Percentiles rank a stretch among this genome's conserved stretches.
These are phyloP conservation scores for Pardalotus punctatus DNA, from an alignment of 2,113 vertebrate species.

Conservation along the genomic window DNA sequence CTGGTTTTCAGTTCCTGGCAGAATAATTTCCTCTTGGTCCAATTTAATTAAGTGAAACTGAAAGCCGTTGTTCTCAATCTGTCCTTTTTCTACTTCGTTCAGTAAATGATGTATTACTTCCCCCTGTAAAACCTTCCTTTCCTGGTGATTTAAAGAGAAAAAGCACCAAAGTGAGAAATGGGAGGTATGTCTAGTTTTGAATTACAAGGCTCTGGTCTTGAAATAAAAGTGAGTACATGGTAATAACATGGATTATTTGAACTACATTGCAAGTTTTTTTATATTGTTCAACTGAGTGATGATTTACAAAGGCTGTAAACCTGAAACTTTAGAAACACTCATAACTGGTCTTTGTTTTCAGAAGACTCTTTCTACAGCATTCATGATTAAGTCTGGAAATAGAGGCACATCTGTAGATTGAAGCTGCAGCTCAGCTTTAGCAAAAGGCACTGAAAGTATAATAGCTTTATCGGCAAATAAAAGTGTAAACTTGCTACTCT, in stretches of 20 bases:
- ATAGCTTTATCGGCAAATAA: neutral
- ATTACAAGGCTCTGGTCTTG: neutral
- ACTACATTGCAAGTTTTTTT: neutral
- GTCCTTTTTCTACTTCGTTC: neutral
- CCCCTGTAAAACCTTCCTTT: neutral
- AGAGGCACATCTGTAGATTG: neutral
- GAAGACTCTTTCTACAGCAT: neutral
- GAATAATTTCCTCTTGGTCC: neutral
- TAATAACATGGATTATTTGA: neutral
- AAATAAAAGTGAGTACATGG: neutral
- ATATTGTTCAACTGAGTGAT: neutral
- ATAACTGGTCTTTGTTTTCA: conserved; percentile 10
- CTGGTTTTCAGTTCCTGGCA: neutral
- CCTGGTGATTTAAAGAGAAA: neutral
- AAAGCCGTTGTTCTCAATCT: neutral
- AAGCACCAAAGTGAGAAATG: neutral
- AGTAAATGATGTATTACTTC: neutral
- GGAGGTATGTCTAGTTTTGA: neutral
- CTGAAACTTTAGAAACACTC: neutral
- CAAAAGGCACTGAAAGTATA: neutral
- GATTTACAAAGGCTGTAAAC: neutral
- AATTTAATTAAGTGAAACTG: neutral
- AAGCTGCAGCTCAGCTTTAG: neutral
- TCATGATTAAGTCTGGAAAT: neutral
- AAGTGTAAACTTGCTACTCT: neutral